These are phyloP conservation scores for Trochalopteron elliotii DNA, from an alignment of 2,113 vertebrate genomes.

Conservation along the genomic window DNA sequence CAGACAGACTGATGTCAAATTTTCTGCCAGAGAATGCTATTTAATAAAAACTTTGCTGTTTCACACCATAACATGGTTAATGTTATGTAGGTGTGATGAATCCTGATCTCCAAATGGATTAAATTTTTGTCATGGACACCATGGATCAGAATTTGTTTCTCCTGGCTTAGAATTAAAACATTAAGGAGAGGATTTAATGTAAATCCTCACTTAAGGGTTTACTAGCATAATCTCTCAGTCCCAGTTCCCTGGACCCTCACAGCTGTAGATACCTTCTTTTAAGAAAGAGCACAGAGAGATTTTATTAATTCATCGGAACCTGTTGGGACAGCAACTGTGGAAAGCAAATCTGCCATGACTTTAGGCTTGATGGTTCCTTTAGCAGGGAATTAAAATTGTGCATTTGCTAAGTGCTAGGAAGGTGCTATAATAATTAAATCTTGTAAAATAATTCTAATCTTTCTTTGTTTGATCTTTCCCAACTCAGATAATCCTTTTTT, in stretches of 20 bases:
- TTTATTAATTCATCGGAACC: not conserved
- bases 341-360: not conserved
- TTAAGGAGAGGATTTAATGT: not conserved
- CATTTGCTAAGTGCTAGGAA: not conserved
- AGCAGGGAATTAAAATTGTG: not conserved
- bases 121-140: not conserved
- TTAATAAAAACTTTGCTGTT: not conserved
- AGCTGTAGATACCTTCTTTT: not conserved
- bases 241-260: not conserved
- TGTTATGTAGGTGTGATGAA: not conserved
- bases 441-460: not conserved
- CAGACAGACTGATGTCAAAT: not conserved
- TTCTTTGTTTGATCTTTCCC: not conserved
- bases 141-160: not conserved
- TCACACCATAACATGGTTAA: not conserved
- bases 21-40: not conserved
- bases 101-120: not conserved
- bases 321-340: not conserved
- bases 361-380: not conserved
- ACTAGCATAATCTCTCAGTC: not conserved
- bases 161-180: not conserved
- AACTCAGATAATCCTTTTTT: not conserved
- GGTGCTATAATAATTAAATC: not conserved
- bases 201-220: not conserved
- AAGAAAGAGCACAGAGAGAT: not conserved